phyloP scores from a whole-genome alignment of 2,888 invertebrate genomes.

The Steinernema hermaphroditum region DNA sequence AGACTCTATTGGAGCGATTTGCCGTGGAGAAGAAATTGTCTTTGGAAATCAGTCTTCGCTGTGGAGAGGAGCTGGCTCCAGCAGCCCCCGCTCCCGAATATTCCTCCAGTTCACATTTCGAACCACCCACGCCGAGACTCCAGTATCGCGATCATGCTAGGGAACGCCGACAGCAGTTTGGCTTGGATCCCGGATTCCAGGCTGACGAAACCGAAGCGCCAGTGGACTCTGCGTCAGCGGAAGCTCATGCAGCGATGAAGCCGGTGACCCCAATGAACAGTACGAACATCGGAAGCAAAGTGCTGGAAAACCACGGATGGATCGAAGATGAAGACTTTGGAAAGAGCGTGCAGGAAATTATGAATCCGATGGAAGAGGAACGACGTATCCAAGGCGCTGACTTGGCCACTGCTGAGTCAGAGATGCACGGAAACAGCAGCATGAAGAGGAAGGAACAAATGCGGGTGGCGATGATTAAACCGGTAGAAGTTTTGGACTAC shows the following conservation, averaged over 20 bases:
- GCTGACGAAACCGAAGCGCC: conserved; percentile 30
- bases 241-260: conserved; percentile 40
- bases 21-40: too few relatives aligned
- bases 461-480: conserved; percentile 41
- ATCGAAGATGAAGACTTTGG: conserved; percentile 93
- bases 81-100: conserved; percentile 52
- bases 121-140: not conserved
- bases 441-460: conserved; percentile 40
- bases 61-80: conserved; percentile 33
- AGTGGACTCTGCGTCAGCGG: conserved; percentile 32
- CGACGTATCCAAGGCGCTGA: conserved; percentile 61
- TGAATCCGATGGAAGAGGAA: conserved; percentile 60
- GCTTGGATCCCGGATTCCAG: conserved; percentile 67
- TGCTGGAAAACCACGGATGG: conserved; percentile 99
- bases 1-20: too few relatives aligned
- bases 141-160: conserved; percentile 91
- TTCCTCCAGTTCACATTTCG: not conserved
- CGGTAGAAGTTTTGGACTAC: too few relatives aligned
- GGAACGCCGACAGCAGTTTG: conserved; percentile 88
- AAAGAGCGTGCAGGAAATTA: conserved; percentile 77
- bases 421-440: not conserved
- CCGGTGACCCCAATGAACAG: conserved; percentile 53
- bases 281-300: conserved; percentile 88
- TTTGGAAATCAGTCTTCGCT: too few relatives aligned
- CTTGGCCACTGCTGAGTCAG: conserved; percentile 47